Evolutionary conservation across 2,797 vertebrate genomes (phyloP).

Genomic region (Moxostoma hubbsi): DNA sequence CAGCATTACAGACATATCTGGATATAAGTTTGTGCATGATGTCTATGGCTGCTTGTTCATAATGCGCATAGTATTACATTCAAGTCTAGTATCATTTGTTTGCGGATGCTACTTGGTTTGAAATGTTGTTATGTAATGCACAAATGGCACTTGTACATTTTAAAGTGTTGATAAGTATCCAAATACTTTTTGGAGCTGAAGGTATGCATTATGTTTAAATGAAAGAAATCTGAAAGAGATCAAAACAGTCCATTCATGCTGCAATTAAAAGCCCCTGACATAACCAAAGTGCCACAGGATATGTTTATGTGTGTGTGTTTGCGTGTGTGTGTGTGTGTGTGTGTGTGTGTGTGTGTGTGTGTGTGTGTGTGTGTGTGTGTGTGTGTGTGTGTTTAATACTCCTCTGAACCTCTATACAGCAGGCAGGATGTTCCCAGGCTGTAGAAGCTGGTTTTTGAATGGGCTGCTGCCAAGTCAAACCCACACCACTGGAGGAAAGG

Average conservation of each 20-base stretch:
- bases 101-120: background rate
- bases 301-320: background rate
- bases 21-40: too few relatives aligned
- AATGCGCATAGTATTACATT: background rate
- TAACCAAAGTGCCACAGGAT: too few relatives aligned
- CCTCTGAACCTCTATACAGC: conserved; percentile 58
- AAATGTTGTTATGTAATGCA: background rate
- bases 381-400: conserved; percentile 32
- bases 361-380: conserved; percentile 16
- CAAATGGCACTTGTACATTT: background rate
- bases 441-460: conserved; percentile 81
- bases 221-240: background rate
- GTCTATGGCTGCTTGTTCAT: background rate
- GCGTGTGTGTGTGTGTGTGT: too few relatives aligned
- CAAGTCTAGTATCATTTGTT: background rate
- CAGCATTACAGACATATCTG: too few relatives aligned
- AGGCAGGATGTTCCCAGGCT: conserved; percentile 87
- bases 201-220: too few relatives aligned
- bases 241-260: too few relatives aligned
- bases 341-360: too few relatives aligned
- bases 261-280: too few relatives aligned
- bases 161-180: background rate
- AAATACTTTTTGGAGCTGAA: background rate
- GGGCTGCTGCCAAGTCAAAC: conserved; percentile 78
- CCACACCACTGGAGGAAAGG: conserved; percentile 71